Evolutionary conservation across 2,888 invertebrate genomes (phyloP), one percentile per base, ranked within the genome.

Genomic region (Luffia ferchaultella): DNA sequence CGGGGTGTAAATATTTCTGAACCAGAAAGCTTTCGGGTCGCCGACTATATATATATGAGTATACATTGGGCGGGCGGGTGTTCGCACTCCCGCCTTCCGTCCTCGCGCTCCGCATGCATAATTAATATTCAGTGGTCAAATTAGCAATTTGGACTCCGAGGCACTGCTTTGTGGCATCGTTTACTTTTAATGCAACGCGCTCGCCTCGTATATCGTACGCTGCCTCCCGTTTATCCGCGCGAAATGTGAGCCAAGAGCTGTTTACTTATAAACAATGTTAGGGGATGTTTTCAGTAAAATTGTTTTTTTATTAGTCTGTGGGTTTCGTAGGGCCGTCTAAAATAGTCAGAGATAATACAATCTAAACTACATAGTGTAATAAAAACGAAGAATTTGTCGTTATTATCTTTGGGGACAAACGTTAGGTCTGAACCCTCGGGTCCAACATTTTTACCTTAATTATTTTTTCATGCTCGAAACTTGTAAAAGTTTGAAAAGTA

Each of bases 101-200:
- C 30, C 30, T 30, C 30, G 30, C 30, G 48, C 55, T 61, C 60
- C 66, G 76, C 75, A 75, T 78, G 74, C 76, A 78, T 78, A 78
- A 77, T 78, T 74, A 78, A 78, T 63, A 62, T 59, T 59, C 57
- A 57, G 59, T 65, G 73, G 73, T 71, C 73, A 71, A 77, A 76
- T 75, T 77, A 77, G 77, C 76, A 75, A 77, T 78, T 76, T 76
- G 69, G 70, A 67, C 76, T 70, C 72, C 65, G 70, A 67, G 67
- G 67, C 70, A 69, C 72, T 72, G 73, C 71, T 76, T 75, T 72
- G 74, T 67, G 70, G 70, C 62, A 59, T 65, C 68, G 68, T 74
- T 74, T 68, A 66, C 67, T 72, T 75, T 75, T 73, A 71, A 73
- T 75, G 54, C 49, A 43, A 49, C 42, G 43, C 43, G 49, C 19